These are phyloP conservation scores for Momotus momota DNA, from an alignment of 2,797 vertebrate genomes.

Conservation along the genomic window DNA sequence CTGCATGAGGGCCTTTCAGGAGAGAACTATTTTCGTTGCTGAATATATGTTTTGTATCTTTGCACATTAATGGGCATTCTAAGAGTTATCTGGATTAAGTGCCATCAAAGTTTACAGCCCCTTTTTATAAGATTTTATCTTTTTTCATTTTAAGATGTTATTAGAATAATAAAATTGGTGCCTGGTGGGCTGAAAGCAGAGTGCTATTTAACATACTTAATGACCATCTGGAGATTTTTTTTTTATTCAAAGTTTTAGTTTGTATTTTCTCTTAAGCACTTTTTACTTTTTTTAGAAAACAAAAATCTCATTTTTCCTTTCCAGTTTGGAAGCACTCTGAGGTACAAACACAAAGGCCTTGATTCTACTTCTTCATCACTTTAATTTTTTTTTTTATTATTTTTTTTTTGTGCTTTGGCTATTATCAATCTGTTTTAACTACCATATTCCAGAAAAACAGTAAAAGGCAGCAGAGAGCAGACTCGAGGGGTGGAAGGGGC, in stretches of 20 bases:
- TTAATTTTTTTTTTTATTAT: not conserved
- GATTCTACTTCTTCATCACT: not conserved
- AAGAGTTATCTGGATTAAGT: slow-evolving; percentile 46
- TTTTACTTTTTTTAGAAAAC: slow-evolving; percentile 3
- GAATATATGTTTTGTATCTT: slow-evolving; percentile 11
- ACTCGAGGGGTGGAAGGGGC: not conserved
- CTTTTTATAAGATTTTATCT: slow-evolving; percentile 64
- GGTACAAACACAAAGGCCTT: not conserved
- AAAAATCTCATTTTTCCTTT: not conserved
- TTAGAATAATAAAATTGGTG: slow-evolving; percentile 64
- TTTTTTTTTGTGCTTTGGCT: not conserved
- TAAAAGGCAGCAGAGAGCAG: not conserved
- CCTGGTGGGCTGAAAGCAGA: slow-evolving; percentile 45
- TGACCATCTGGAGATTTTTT: slow-evolving; percentile 50
- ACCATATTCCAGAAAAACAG: not conserved
- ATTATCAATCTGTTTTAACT: not conserved
- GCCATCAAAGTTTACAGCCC: slow-evolving; percentile 46
- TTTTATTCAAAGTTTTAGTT: slow-evolving; percentile 62
- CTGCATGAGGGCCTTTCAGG: not conserved
- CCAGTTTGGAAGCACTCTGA: not conserved
- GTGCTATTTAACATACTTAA: slow-evolving; percentile 64
- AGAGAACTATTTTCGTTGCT: not conserved
- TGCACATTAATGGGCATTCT: slow-evolving; percentile 2
- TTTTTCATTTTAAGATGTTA: slow-evolving; percentile 68
- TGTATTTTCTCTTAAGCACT: slow-evolving; percentile 52